Evolutionary conservation across 2,113 vertebrate genomes (phyloP).

Genomic region (Scortum barcoo): DNA sequence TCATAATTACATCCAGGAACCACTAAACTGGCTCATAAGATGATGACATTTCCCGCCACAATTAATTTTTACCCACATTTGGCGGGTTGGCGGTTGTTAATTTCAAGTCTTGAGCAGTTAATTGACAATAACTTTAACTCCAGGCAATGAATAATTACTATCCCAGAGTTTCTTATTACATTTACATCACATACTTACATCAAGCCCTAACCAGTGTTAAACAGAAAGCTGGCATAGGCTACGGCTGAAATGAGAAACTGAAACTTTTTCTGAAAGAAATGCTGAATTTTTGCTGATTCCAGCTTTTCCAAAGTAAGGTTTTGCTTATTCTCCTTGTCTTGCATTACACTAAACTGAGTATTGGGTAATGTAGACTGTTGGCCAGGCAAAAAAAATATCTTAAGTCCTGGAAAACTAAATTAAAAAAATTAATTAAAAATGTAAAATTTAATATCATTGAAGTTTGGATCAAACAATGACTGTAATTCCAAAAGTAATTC

Average conservation of each 20-base stretch:
- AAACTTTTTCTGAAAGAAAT: not conserved
- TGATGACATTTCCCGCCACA: conserved; percentile 59
- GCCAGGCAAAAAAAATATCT: not conserved
- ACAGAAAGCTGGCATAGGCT: not conserved
- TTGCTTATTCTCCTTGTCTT: not conserved
- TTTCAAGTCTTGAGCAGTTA: conserved; percentile 70
- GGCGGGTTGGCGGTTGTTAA: conserved; percentile 57
- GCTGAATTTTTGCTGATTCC: not conserved
- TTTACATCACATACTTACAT: conserved; percentile 64
- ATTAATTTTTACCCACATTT: conserved; percentile 70
- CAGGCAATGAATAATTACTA: conserved; percentile 74
- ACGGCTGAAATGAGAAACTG: conserved; percentile 2
- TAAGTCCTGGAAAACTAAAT: not conserved
- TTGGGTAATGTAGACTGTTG: not conserved
- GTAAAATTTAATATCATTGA: not conserved
- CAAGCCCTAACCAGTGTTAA: conserved; percentile 6
- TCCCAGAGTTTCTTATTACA: conserved; percentile 66
- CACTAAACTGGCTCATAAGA: conserved; percentile 25
- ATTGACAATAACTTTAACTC: conserved; percentile 75
- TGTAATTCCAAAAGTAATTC: not conserved
- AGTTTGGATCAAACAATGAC: not conserved
- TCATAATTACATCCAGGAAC: conserved; percentile 26
- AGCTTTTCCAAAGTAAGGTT: not conserved
- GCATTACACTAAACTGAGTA: not conserved
- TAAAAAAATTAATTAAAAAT: too few species aligned